A percentile compares a stretch with the other conserved stretches of the same genome.
phyloP scores from a whole-genome alignment of 2,888 invertebrate genomes.

The Herminia tarsipennalis region DNA sequence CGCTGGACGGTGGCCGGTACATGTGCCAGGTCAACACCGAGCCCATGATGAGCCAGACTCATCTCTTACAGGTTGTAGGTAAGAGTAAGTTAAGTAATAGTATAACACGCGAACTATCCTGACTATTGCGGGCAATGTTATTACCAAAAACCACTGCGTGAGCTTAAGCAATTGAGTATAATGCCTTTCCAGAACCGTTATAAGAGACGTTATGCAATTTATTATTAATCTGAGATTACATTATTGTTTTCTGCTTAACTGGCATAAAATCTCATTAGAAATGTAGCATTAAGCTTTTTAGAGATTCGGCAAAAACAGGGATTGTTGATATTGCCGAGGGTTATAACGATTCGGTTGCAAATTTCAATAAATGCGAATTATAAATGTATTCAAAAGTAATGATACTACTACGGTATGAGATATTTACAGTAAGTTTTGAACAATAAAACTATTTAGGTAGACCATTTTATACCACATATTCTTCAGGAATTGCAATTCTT shows the following conservation, averaged over 20 bases:
- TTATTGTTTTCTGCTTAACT: constrained; percentile 2
- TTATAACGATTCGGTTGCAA: no score
- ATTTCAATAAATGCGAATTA: no score
- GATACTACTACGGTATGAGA: no score
- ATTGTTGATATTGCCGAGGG: constrained; percentile 2
- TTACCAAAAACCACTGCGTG: no score
- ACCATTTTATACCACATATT: no score
- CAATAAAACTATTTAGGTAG: no score
- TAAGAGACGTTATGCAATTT: constrained; percentile 1
- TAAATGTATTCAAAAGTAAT: no score
- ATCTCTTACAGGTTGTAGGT: constrained; percentile 77
- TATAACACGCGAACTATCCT: no score
- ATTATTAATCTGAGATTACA: constrained; percentile 8
- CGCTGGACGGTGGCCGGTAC: constrained; percentile 93
- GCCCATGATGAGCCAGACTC: constrained; percentile 82
- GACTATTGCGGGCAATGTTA: no score
- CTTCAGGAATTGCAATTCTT: background rate
- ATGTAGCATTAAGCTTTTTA: constrained; percentile 7
- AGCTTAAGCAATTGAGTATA: background rate
- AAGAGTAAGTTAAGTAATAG: no score
- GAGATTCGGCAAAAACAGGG: constrained; percentile 1
- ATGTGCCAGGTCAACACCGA: constrained; percentile 88
- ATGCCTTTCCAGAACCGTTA: constrained; percentile 1
- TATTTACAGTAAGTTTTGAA: no score
- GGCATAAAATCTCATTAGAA: background rate